A percentile compares a stretch with the other conserved stretches of the same genome.
phyloP scores from a whole-genome alignment of 2,797 vertebrate genomes.

The Acestrorhynchus altus region DNA sequence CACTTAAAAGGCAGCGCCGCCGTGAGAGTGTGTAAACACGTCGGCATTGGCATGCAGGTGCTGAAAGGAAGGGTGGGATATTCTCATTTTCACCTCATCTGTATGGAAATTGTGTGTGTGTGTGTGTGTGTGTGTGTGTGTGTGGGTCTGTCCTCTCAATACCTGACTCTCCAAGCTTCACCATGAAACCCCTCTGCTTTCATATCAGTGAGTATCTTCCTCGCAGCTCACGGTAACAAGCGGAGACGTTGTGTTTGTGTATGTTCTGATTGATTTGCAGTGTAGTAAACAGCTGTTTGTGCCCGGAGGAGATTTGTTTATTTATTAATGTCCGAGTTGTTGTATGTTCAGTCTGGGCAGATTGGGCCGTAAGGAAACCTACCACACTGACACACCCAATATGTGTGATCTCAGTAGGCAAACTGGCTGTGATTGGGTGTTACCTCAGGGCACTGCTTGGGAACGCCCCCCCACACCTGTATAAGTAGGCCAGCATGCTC shows the following conservation, averaged over 20 bases:
- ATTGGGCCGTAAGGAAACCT: no score
- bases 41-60: background rate
- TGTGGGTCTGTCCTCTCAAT: background rate
- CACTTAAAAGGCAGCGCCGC: background rate
- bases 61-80: constrained; percentile 58
- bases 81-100: constrained; percentile 69
- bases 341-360: no score
- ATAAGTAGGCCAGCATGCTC: no score
- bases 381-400: no score
- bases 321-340: no score
- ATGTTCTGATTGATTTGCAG: background rate
- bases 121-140: background rate
- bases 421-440: no score
- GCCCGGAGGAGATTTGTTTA: no score
- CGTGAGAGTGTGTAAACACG: background rate
- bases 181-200: background rate
- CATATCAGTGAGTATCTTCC: background rate
- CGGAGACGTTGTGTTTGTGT: background rate
- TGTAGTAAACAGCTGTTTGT: background rate
- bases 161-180: background rate
- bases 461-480: no score
- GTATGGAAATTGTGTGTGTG: constrained; percentile 66
- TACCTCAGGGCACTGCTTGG: no score
- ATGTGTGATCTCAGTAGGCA: no score
- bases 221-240: background rate